Base-by-base conservation (phyloP, 2,113 vertebrate genomes). In the Panthera tigris region DNA sequence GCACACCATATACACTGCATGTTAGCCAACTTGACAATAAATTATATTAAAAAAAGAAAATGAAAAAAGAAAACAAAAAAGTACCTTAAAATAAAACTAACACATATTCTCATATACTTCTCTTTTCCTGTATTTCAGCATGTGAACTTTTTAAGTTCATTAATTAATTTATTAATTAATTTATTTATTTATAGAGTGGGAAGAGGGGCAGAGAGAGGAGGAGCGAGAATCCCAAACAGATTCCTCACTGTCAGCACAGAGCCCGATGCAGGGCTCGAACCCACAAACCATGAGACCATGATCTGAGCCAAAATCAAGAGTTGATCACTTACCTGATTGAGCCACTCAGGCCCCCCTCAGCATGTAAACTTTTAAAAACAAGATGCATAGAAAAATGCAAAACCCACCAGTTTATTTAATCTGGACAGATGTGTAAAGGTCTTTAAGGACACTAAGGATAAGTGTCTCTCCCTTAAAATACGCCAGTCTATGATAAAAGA, bases 311-410 rank as follows among this genome's bases (percentile, higher is more conserved):
- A 23, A 61, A 61, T 61, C 57, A 61, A 61, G 57, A 61, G 57
- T 10, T 21, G 7, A 61, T 61, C 8, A 61, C 21, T 61, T 61
- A 61, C 21, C 8, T 9, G 8, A 61, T 23, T 61, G 57, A 61
- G 21, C 19, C 57, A 61, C 21, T 21, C 57, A 23, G 21, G 57
- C 19, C 57, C 57, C 57, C 21, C 57, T 81, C 52, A 74, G 8
- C n/a, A 65, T 66, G 21, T 82, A 82, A 90, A 86, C 36, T 14
- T 86, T 94, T 89, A 82, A 97, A 18, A 91, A 91, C 2, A 87
- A 89, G 33, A n/a, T 92, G 3, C 14, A 48, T 61, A 68, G 57
- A 27, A 25, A 92, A 83, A 66, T 52, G 10, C 1, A 80, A 94
- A 74, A 79, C 3, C 36, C 68, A 69, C 7, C 4, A 39, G 29